These are phyloP conservation scores for Miichthys miiuy DNA, from an alignment of 2,797 vertebrate genomes.

Conservation along the genomic window DNA sequence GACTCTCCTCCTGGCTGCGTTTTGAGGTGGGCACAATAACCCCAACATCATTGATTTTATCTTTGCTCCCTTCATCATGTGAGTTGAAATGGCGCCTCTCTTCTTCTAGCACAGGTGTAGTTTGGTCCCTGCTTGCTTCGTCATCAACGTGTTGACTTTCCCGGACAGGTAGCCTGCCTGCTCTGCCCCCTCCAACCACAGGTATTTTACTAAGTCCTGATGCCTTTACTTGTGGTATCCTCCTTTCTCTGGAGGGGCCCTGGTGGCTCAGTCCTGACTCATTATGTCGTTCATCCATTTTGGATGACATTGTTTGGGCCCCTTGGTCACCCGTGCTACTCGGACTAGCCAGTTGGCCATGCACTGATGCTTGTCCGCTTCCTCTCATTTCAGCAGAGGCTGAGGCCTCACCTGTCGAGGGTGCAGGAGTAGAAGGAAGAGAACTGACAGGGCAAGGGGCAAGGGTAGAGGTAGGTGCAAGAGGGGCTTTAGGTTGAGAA, in stretches of 20 bases:
- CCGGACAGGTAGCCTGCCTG: slow-evolving; percentile 80
- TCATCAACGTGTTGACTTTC: slow-evolving; percentile 87
- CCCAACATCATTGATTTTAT: slow-evolving; percentile 80
- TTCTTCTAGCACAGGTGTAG: slow-evolving; percentile 87
- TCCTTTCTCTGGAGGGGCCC: slow-evolving; percentile 69
- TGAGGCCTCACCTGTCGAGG: slow-evolving; percentile 42
- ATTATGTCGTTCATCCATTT: slow-evolving; percentile 72
- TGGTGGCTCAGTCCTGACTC: slow-evolving; percentile 53
- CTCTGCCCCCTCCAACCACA: slow-evolving; percentile 83
- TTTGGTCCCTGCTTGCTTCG: slow-evolving; percentile 88
- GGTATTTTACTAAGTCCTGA: slow-evolving; percentile 90
- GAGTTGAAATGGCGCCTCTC: slow-evolving; percentile 81
- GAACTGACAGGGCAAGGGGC: slow-evolving; percentile 36
- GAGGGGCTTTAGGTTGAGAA: slow-evolving; percentile 38
- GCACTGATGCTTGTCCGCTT: slow-evolving; percentile 83
- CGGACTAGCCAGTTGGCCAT: slow-evolving; percentile 85
- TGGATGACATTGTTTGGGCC: slow-evolving; percentile 82
- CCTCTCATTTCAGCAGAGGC: slow-evolving; percentile 79
- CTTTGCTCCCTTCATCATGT: slow-evolving; percentile 87
- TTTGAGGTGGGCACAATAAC: slow-evolving; percentile 58
- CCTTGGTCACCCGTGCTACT: slow-evolving; percentile 83
- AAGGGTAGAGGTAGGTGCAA: slow-evolving; percentile 6
- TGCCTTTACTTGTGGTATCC: slow-evolving; percentile 80
- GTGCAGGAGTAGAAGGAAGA: slow-evolving; percentile 35
- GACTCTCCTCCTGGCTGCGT: slow-evolving; percentile 85